Evolutionary conservation across 2,888 invertebrate species (phyloP), one percentile per base, ranked within the genome.

Genomic region (Idaea biselata): DNA sequence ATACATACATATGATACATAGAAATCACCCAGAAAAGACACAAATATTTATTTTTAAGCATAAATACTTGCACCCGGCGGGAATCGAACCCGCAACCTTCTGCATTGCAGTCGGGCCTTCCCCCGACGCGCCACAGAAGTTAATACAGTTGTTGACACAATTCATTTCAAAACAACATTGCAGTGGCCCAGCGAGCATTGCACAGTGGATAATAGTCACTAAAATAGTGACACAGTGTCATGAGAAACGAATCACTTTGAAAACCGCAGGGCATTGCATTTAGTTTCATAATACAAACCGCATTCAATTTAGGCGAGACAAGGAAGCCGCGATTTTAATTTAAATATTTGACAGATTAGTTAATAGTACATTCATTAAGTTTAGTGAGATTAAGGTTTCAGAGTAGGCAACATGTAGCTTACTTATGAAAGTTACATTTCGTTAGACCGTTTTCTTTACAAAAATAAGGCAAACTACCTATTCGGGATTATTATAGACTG

Each of bases 311-410:
- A 44, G 44, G 44, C 14, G 72, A 79, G 78, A 86, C 76, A 73
- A 88, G 87, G 87, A 88, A 88, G 85, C 82, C 77, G 76, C 75
- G 68, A 60, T 69, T 63, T 71, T 75, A 87, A 89, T 89, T 88
- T 87, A 86, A 86, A 88, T 86, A 84, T 88, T 89, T 87, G 89
- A 86, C 87, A 82, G 77, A 58, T n/a, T 58, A 44, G 44, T 44
- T 44, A 44, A 44, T 44, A 44, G 44, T 11, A 0, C 8, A 44
- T 44, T 44, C 44, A 44, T 44, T 44, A 44, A 11, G n/a, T n/a
- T n/a, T n/a, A n/a, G 11, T 14, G 14, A 44, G 44, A 44, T 44
- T 44, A 44, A 14, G 44, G 2, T 33, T 33, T 33, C 33, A 33
- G 7, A 33, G 33, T 44, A 44, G 44, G 8, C 8, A 44, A 2